Evolutionary conservation across 2,888 invertebrate species (phyloP).

Genomic region (Acanthosepion esculentum): DNA sequence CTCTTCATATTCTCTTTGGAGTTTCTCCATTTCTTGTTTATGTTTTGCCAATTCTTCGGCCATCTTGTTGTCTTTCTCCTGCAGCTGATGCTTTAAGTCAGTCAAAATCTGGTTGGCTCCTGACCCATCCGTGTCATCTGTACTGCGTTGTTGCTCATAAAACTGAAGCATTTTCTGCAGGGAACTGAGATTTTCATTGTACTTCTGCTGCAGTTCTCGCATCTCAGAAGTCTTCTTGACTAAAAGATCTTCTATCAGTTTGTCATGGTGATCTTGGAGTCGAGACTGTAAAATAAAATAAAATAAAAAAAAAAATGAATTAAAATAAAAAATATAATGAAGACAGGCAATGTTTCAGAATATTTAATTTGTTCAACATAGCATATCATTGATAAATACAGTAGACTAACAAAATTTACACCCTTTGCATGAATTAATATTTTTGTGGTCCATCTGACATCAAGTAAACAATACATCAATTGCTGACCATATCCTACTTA

Average conservation of each 20-base stretch:
- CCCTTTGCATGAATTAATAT: not conserved
- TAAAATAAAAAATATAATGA: too few species aligned
- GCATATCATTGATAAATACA: not conserved
- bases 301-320: not conserved
- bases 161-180: slow-evolving; percentile 50
- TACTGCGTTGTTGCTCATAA: slow-evolving; percentile 52
- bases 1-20: slow-evolving; percentile 55
- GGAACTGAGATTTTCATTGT: slow-evolving; percentile 50
- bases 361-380: not conserved
- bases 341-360: not conserved
- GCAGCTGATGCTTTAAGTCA: slow-evolving; percentile 38
- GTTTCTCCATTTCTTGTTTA: slow-evolving; percentile 50
- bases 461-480: too few species aligned
- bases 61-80: slow-evolving; percentile 47
- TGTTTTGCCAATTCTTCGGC: slow-evolving; percentile 36
- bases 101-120: slow-evolving; percentile 40
- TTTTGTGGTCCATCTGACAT: too few species aligned
- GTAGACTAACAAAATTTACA: not conserved
- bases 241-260: slow-evolving; percentile 47
- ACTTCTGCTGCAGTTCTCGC: slow-evolving; percentile 47
- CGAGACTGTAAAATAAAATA: slow-evolving; percentile 53
- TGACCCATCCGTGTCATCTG: slow-evolving; percentile 50
- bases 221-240: slow-evolving; percentile 50
- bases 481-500: too few species aligned
- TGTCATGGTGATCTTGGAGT: slow-evolving; percentile 53